phyloP scores from a whole-genome alignment of 1,140 invertebrate species.

The Octopus sinensis region DNA sequence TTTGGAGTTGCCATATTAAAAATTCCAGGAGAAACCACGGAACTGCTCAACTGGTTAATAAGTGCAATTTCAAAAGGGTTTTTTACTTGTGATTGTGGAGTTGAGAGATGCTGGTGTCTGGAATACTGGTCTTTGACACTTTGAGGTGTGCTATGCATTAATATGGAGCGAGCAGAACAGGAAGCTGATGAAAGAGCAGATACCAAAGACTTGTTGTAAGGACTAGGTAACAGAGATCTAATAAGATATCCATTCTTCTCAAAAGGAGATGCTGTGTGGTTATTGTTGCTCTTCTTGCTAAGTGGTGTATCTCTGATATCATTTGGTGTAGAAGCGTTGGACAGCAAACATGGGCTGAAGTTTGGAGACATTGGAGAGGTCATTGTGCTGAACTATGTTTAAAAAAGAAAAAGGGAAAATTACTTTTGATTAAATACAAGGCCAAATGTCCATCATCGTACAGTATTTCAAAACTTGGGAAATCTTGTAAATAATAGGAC shows the following conservation, averaged over 20 bases:
- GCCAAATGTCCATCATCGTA: too few species aligned
- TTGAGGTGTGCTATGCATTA: background rate
- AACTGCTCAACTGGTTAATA: background rate
- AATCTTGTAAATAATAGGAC: too few species aligned
- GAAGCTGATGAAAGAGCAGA: background rate
- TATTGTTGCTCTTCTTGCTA: background rate
- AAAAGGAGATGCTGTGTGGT: background rate
- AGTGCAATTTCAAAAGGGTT: slow-evolving; percentile 12
- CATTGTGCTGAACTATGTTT: too few species aligned
- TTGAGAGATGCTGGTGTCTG: background rate
- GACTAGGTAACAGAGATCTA: too few species aligned
- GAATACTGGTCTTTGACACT: background rate
- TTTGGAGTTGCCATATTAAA: background rate
- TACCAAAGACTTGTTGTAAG: background rate
- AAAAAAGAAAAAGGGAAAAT: too few species aligned
- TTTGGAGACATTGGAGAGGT: too few species aligned
- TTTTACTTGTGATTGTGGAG: slow-evolving; percentile 9
- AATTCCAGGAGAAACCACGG: background rate
- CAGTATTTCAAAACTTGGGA: too few species aligned
- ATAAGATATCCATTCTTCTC: background rate
- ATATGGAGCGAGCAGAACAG: background rate
- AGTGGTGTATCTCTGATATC: too few species aligned
- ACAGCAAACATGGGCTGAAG: too few species aligned
- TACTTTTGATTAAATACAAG: too few species aligned
- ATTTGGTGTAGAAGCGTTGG: too few species aligned